Evolutionary conservation across 2,888 invertebrate genomes (phyloP).

Genomic region (Melikaiella ostensackeni): DNA sequence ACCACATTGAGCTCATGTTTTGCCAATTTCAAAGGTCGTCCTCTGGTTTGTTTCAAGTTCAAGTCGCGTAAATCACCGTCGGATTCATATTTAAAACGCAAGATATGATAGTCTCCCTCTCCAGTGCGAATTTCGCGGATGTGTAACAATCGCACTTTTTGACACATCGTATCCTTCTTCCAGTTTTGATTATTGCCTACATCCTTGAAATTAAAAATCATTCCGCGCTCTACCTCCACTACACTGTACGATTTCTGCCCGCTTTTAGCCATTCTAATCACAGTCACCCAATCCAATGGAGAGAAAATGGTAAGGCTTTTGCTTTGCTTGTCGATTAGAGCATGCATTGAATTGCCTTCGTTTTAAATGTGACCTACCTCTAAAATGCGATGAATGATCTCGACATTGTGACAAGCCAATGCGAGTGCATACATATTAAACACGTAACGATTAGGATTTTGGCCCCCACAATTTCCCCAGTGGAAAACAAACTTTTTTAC

Average conservation of each 20-base stretch:
- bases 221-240: slow-evolving; percentile 36
- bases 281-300: neutral
- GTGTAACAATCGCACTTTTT: neutral
- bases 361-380: slow-evolving; percentile 58
- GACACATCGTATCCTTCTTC: slow-evolving; percentile 26
- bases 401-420: no score
- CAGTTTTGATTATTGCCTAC: slow-evolving; percentile 45
- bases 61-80: slow-evolving; percentile 11
- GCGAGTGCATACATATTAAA: no score
- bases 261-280: slow-evolving; percentile 43
- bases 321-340: slow-evolving; percentile 46
- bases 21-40: slow-evolving; percentile 34
- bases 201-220: slow-evolving; percentile 48
- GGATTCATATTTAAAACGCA: slow-evolving; percentile 37
- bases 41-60: slow-evolving; percentile 24
- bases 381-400: slow-evolving; percentile 60
- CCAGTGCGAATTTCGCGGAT: slow-evolving; percentile 23
- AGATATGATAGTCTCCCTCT: neutral
- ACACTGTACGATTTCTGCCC: slow-evolving; percentile 41
- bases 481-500: slow-evolving; percentile 60
- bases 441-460: slow-evolving; percentile 61
- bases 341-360: slow-evolving; percentile 62
- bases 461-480: slow-evolving; percentile 62
- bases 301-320: no score
- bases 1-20: slow-evolving; percentile 2